Evolutionary conservation across 2,797 vertebrate species (phyloP), one percentile per base, ranked within the genome.

Genomic region (Erpetoichthys calabaricus): DNA sequence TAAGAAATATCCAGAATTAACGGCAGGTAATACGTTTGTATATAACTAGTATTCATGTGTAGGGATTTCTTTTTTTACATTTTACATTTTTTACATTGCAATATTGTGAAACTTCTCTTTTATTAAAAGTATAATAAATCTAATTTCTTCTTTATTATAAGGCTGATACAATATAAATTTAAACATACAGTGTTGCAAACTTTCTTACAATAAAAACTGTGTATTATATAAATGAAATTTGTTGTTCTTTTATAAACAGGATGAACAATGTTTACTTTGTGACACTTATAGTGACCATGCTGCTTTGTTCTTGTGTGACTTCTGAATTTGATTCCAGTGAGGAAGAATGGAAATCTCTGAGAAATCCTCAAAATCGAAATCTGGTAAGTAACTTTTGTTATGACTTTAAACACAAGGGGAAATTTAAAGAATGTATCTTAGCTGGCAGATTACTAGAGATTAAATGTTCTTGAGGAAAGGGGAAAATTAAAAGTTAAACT

Each of bases 301-400:
- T 69, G 59, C 51, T 68, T 59, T 41, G 63, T 42, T 46, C 60
- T 47, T 60, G 50, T 45, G 57, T 63, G 58, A 44, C 63, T 64
- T 57, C 66, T 10, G 61, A 62, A 50, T 64, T 59, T 55, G 55
- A 60, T 49, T 58, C 57, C 41, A 68, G 70, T 7, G 67, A 63
- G 56, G 60, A 69, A 61, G 73, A 73, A 67, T 50, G 66, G 65
- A 71, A 77, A 67, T 68, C 62, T 60, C 53, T 64, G 43, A 64
- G 62, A 62, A 76, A 80, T 61, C 60, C 71, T 61, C 71, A 76
- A 54, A 73, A 71, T 70, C 70, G 72, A 53, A 65, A 64, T 51
- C 62, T 67, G 62, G 60, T 74, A 68, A 75, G 63, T 56, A 42
- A 42, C 45, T 8, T 9, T 9, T 6, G 7, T 57, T 42, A 55